Base-by-base conservation (phyloP, 1,140 invertebrate genomes). In the Bombus polaris region DNA sequence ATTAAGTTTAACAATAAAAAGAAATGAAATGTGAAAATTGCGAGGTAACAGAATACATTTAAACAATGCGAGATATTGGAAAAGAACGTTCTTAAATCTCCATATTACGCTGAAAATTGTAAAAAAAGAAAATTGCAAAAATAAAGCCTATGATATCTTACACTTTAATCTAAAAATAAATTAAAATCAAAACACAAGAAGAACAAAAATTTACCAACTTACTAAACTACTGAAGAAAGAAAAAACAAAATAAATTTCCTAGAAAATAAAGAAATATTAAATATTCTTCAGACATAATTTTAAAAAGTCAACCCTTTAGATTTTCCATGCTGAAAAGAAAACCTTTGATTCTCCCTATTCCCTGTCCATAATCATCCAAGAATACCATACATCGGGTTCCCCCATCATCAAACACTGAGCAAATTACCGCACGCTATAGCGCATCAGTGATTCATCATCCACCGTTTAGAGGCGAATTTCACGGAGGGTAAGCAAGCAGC, bases 381-480 rank as follows among this genome's bases (percentile, higher is more conserved):
- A 78, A 32, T 44, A 78, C 44, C 44, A 53, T 35, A 28, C 42
- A 47, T 66, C 28, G 59, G 28, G 25, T 53, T 12, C 25, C 10
- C 4, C 18, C 28, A 9, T 10, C 22, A 8, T 53, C 15, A 42
- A 59, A 42, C 35, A 77, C 35, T 1, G 28, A n/a, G 77, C 74
- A 83, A 78, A 83, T 78, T 25, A 35, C 35, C 44, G 22, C 13
- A 8, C 35, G 65, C 59, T 62, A 62, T n/a, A 62, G 28, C 35
- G 47, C 65, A 32, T 66, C 32, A 37, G 5, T 25, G 65, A 78
- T 78, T 53, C 37, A 42, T 70, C 73, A 35, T 81, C 25, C 9
- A 42, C 57, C 18, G 37, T 35, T 77, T 39, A 76, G 15, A 77
- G 62, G 6, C 32, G 25, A 62, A 68, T 81, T 72, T 72, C 57